Base-by-base conservation (phyloP, 2,797 vertebrate genomes). In the Psittacula echo region DNA sequence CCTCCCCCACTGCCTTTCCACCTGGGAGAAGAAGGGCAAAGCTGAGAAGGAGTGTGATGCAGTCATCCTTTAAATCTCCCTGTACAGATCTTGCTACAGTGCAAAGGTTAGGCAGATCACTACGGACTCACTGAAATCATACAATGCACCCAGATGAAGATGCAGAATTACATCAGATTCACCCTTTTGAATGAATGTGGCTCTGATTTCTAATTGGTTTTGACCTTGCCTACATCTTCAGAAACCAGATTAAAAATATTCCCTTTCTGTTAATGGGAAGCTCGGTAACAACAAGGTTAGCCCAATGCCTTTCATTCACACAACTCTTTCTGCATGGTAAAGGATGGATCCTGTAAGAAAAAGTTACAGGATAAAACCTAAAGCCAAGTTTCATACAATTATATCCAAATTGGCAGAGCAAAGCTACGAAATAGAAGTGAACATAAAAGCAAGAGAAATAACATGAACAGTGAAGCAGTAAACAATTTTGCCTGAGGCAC, bases 401-500 rank as follows among this genome's bases (percentile, higher is more conserved):
- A 26, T 22, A 89, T 53, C 37, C 88, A 73, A 75, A 85, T 4
- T 39, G 73, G 79, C 85, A 67, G 79, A 83, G 76, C 72, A 54
- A 66, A 62, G 32, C 89, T 23, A 30, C 0, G 60, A 75, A 77
- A 87, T 2, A 66, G 73, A 29, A 89, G 56, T 1, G 58, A 94
- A 88, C 79, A 91, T n/a, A 87, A 92, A 94, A 96, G 94, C 71
- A 85, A 84, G 94, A 51, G 90, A 89, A 95, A 71, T 56, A 94
- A 94, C 87, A 88, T 0, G 81, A 75, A 67, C 44, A 61, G 45
- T 2, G 58, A 85, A 85, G 94, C 79, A 83, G 91, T 80, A 82
- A 91, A 92, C 93, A 94, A 75, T 54, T 86, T 73, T 53, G 94
- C 93, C 96, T 90, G 70, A 90, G 97, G 94, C 92, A 60, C 74